phyloP scores from a whole-genome alignment of 2,797 vertebrate genomes.

The Nasua narica region DNA sequence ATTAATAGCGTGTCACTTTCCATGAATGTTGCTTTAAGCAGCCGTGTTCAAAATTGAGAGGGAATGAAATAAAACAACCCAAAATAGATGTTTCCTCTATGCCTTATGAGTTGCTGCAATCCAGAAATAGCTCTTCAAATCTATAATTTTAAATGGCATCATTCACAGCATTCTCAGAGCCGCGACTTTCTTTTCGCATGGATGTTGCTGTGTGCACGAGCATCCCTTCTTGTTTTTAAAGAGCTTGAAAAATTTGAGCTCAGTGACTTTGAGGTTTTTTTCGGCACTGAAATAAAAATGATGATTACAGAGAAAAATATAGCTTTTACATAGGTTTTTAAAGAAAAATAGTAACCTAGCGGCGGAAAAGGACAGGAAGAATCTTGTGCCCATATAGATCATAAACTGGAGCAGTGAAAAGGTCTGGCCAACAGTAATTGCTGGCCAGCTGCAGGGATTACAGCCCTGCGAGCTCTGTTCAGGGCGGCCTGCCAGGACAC shows the following conservation, averaged over 20 bases:
- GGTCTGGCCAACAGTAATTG: slow-evolving; percentile 2
- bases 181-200: background rate
- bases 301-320: slow-evolving; percentile 59
- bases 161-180: background rate
- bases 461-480: background rate
- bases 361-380: slow-evolving; percentile 16
- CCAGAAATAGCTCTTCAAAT: slow-evolving; percentile 61
- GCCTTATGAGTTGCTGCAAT: slow-evolving; percentile 33
- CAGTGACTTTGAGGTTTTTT: slow-evolving; percentile 26
- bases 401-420: background rate
- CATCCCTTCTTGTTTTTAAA: slow-evolving; percentile 40
- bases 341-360: slow-evolving; percentile 37
- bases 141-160: slow-evolving; percentile 61
- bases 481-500: background rate
- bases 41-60: slow-evolving; percentile 52
- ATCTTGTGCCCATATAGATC: background rate
- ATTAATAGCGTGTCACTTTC: slow-evolving; percentile 74
- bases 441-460: slow-evolving; percentile 19
- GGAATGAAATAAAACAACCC: slow-evolving; percentile 71
- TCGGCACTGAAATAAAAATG: slow-evolving; percentile 28
- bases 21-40: slow-evolving; percentile 63
- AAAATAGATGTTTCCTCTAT: slow-evolving; percentile 67
- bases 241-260: background rate
- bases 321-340: slow-evolving; percentile 53
- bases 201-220: background rate